These are phyloP conservation scores for Caerostris darwini DNA, from an alignment of 1,140 invertebrate species.

Conservation along the genomic window DNA sequence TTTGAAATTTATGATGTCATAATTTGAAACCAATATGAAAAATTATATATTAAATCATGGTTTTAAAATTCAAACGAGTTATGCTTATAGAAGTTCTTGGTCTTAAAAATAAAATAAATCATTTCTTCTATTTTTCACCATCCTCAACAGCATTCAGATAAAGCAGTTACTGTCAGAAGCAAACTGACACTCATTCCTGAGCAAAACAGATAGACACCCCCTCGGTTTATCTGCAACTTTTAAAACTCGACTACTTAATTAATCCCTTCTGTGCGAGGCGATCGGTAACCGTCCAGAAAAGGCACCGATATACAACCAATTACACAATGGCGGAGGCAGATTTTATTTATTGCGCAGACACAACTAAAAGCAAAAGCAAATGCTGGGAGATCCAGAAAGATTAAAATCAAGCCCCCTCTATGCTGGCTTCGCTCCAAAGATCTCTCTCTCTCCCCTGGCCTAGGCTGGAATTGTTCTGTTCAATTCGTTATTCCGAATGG, in stretches of 20 bases:
- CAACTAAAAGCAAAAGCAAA: conserved; percentile 25
- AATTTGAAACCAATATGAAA: too few species aligned
- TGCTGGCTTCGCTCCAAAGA: not conserved
- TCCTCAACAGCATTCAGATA: too few species aligned
- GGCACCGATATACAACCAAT: conserved; percentile 23
- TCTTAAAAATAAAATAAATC: too few species aligned
- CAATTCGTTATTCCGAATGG: conserved; percentile 39
- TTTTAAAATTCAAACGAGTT: too few species aligned
- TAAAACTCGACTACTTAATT: not conserved
- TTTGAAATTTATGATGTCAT: too few species aligned
- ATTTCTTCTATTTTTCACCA: too few species aligned
- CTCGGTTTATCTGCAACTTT: not conserved
- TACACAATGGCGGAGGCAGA: conserved; percentile 24
- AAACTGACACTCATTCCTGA: not conserved
- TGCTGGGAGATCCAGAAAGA: conserved; percentile 7
- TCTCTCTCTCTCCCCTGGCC: not conserved
- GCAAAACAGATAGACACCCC: not conserved
- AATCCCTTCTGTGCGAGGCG: not conserved
- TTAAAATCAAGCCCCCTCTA: conserved; percentile 26
- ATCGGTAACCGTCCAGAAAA: not conserved
- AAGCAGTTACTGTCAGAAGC: not conserved
- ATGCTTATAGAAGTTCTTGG: too few species aligned
- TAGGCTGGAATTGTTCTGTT: conserved; percentile 15
- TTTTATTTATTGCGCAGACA: conserved; percentile 38
- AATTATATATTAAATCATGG: too few species aligned